A percentile compares a stretch with the other conserved stretches of the same genome.
Conservation (phyloP, 2,888 invertebrate species). For the Seira ritae region DNA sequence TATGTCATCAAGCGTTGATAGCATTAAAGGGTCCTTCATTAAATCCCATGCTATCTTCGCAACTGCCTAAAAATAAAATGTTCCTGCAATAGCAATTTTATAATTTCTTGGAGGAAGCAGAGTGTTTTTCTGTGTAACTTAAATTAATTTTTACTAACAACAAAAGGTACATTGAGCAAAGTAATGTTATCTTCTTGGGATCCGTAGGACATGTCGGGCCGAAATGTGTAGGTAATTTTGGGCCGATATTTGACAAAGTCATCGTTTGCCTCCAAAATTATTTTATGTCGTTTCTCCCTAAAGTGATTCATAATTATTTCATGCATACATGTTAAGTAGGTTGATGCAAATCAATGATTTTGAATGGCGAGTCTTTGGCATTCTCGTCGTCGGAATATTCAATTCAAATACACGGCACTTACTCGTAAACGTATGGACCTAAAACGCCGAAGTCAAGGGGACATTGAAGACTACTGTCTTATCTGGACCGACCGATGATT, state of each 20-base stretch:
- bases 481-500: too few species aligned
- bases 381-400: too few species aligned
- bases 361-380: neutral
- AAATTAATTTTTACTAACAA: slow-evolving; percentile 54
- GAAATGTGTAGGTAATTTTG: slow-evolving; percentile 66
- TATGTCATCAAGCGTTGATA: slow-evolving; percentile 69
- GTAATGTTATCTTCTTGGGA: slow-evolving; percentile 67
- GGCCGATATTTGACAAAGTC: slow-evolving; percentile 67
- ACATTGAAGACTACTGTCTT: too few species aligned
- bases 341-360: neutral
- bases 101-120: neutral
- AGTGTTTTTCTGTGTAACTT: neutral
- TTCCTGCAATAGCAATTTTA: neutral
- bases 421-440: slow-evolving; percentile 70
- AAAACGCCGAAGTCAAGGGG: too few species aligned
- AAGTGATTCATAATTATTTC: neutral
- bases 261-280: slow-evolving; percentile 67
- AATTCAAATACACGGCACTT: too few species aligned
- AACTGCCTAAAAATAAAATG: slow-evolving; percentile 59
- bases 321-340: neutral
- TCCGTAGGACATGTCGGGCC: slow-evolving; percentile 68
- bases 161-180: slow-evolving; percentile 69
- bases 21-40: slow-evolving; percentile 67
- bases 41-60: slow-evolving; percentile 71
- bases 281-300: slow-evolving; percentile 70